Evolutionary conservation across 2,888 invertebrate genomes (phyloP).

Genomic region (Pristionchus entomophagus): DNA sequence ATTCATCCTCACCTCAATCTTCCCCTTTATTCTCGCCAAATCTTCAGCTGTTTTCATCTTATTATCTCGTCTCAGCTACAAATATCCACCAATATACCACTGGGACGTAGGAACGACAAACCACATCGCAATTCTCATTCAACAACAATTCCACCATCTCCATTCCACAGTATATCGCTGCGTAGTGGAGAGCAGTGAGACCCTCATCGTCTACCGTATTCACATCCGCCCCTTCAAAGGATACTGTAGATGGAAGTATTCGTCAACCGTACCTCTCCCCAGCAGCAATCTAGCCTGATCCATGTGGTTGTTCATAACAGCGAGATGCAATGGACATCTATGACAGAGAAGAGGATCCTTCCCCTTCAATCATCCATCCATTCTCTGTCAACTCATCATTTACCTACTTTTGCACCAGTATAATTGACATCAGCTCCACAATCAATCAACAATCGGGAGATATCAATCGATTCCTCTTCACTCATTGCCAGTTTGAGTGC

Average conservation of each 20-base stretch:
- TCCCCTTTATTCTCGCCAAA: not conserved
- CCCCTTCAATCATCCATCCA: not conserved
- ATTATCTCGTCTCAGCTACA: not conserved
- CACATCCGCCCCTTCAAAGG: not conserved
- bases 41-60: not conserved
- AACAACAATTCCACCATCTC: not conserved
- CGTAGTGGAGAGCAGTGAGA: constrained; percentile 17
- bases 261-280: not conserved
- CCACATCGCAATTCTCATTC: not conserved
- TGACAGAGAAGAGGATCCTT: not conserved
- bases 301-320: constrained; percentile 7
- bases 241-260: not conserved
- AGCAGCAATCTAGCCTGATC: not conserved
- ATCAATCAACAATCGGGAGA: constrained; percentile 64
- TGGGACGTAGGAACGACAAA: not conserved
- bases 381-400: not conserved
- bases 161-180: not conserved
- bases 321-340: constrained; percentile 35
- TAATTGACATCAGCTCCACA: constrained; percentile 52
- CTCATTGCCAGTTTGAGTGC: constrained; percentile 24
- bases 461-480: not conserved
- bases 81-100: not conserved
- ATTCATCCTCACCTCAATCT: not conserved
- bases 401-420: not conserved
- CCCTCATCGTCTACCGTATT: constrained; percentile 7